Conservation (phyloP, 2,113 vertebrate genomes). For the Marmota flaviventris region DNA sequence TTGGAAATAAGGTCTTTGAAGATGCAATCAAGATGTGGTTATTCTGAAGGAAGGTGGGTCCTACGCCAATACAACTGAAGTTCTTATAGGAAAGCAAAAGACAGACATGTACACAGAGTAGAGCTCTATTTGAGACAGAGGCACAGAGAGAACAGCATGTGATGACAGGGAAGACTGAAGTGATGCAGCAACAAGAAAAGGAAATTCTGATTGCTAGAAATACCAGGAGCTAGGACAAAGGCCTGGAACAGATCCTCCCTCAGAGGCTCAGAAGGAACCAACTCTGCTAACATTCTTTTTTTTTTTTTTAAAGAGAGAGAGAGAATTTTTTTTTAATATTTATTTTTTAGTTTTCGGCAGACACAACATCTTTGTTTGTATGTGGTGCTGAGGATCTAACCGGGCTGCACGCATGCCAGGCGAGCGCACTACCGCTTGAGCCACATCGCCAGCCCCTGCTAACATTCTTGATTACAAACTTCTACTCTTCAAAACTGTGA, state of each 20-base stretch:
- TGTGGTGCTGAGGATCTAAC: too few species aligned
- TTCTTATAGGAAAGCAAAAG: background rate
- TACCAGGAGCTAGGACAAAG: background rate
- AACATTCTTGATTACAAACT: background rate
- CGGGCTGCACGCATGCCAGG: too few species aligned
- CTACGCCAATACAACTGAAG: background rate
- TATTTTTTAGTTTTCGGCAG: too few species aligned
- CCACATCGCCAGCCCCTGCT: too few species aligned
- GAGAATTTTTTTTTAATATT: too few species aligned
- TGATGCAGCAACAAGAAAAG: background rate
- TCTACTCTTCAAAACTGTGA: background rate
- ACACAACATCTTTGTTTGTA: too few species aligned
- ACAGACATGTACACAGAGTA: background rate
- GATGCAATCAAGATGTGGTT: background rate
- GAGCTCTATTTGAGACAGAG: accelerated
- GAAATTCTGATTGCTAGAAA: background rate
- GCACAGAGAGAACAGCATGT: background rate
- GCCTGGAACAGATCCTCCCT: background rate
- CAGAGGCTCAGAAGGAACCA: background rate
- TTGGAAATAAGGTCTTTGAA: background rate
- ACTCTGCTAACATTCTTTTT: background rate
- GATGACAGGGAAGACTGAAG: background rate
- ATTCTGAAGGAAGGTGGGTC: background rate
- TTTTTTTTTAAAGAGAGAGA: too few species aligned
- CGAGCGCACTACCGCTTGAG: too few species aligned